These are phyloP conservation scores for Stenodema calcarata DNA, from an alignment of 2,888 invertebrate species.

Conservation along the genomic window DNA sequence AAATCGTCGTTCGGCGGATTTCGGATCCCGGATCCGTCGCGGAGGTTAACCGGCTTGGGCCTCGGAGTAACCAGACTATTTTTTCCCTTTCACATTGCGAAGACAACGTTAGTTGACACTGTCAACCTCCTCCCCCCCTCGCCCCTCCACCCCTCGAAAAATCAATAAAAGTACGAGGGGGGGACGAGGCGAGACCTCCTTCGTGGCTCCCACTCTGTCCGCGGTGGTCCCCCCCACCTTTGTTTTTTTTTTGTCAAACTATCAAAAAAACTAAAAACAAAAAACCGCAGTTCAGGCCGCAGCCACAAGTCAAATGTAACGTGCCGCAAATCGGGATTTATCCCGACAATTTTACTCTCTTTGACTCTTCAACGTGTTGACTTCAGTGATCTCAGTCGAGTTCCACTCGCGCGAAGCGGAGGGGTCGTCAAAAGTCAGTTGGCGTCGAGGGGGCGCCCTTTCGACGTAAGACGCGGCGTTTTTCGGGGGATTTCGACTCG, in stretches of 20 bases:
- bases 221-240: not conserved
- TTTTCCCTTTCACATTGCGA: conserved; percentile 62
- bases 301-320: too few relatives aligned
- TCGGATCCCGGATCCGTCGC: not conserved
- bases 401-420: too few relatives aligned
- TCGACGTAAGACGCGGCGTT: too few relatives aligned
- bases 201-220: not conserved
- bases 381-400: too few relatives aligned
- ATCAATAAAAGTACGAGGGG: conserved; percentile 66
- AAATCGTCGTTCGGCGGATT: too few relatives aligned
- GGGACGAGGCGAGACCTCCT: not conserved
- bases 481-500: too few relatives aligned
- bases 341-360: too few relatives aligned
- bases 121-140: conserved; percentile 63
- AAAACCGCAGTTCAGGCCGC: not conserved
- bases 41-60: not conserved
- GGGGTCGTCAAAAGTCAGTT: too few relatives aligned
- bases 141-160: conserved; percentile 61
- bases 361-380: too few relatives aligned
- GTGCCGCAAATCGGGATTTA: too few relatives aligned
- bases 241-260: not conserved
- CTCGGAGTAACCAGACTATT: conserved; percentile 41
- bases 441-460: too few relatives aligned
- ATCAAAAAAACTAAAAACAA: not conserved
- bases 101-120: conserved; percentile 69